Conservation (phyloP, 2,888 invertebrate species). For the Oithona nana region DNA sequence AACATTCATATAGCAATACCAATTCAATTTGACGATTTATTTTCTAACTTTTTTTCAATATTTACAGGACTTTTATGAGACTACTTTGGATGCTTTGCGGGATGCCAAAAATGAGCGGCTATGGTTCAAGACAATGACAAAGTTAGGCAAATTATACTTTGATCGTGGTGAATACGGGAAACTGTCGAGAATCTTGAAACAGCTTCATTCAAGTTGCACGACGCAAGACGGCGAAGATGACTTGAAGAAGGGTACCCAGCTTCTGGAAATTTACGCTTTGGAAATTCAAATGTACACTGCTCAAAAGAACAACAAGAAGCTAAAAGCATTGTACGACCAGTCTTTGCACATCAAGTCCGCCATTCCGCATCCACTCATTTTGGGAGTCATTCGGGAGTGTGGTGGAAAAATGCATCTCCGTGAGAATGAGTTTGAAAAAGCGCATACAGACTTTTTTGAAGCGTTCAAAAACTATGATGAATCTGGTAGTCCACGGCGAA, state of each 20-base stretch:
- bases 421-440: slow-evolving; percentile 95
- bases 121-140: slow-evolving; percentile 99
- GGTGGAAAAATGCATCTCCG: slow-evolving; percentile 98
- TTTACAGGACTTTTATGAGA: slow-evolving; percentile 72
- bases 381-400: slow-evolving; percentile 44
- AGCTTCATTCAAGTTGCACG: slow-evolving; percentile 90
- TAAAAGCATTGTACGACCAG: slow-evolving; percentile 88
- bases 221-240: slow-evolving; percentile 96
- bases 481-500: slow-evolving; percentile 85
- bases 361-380: slow-evolving; percentile 98
- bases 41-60: neutral
- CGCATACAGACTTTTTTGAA: slow-evolving; percentile 98
- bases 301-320: slow-evolving; percentile 95
- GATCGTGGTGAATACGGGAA: slow-evolving; percentile 86
- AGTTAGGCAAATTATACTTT: slow-evolving; percentile 91
- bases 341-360: slow-evolving; percentile 96
- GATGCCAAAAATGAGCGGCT: slow-evolving; percentile 97
- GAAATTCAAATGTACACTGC: slow-evolving; percentile 99
- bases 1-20: no score
- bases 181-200: slow-evolving; percentile 86
- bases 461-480: slow-evolving; percentile 99
- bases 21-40: neutral
- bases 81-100: slow-evolving; percentile 74
- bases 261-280: slow-evolving; percentile 91
- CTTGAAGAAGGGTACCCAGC: slow-evolving; percentile 87